Evolutionary conservation across 30 jellyfish, hydroid and myxozoan genomes (phyloP), one percentile per base, ranked within the genome.

Genomic region (Calvadosia cruxmelitensis): DNA sequence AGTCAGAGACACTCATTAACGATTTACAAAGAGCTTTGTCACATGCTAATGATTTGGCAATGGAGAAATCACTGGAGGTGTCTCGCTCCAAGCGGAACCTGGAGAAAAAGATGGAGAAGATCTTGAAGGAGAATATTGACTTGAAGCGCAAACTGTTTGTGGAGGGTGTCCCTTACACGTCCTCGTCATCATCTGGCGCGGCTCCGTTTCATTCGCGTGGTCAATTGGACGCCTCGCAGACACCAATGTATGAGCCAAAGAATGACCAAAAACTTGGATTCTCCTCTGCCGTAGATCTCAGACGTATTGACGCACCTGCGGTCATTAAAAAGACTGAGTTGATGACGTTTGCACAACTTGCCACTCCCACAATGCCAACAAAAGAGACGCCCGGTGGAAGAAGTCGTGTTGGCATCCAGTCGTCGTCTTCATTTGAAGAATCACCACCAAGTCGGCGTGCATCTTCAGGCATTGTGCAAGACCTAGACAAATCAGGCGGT

Each of bases 11-110:
- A 5, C 68, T 87, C 29, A 66, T 87, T 15, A 63, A 64, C 27
- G 96, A 87, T 48, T 64, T 87, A 27, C 96, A 87, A 64, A 74
- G 72, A 29, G 96, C 96, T 15, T 84, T 87, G 16, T 89, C 96
- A 29, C 84, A 87, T 0, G 94, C 96, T 0, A 87, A 87, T 49
- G 96, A 87, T 68, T 75, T 87, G 27, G 96, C 96, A 25, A 87
- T 87, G 96, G 94, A 87, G 67, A 87, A 87, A 57, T 72, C 92
- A 7, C 80, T 87, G 33, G 96, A 87, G 34, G 85, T 80, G 27
- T 71, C 96, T n/a, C 92, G 92, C n/a, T 75, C 57, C 16, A 76
- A 86, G 48, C 76, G 93, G 31, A 24, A 66, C 16, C 70, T 87
- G 50, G 94, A 80, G 70, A 79, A 79, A 64, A 87, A 75, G 64